Base-by-base conservation (phyloP, 2,113 vertebrate genomes). In the Columba janthina region DNA sequence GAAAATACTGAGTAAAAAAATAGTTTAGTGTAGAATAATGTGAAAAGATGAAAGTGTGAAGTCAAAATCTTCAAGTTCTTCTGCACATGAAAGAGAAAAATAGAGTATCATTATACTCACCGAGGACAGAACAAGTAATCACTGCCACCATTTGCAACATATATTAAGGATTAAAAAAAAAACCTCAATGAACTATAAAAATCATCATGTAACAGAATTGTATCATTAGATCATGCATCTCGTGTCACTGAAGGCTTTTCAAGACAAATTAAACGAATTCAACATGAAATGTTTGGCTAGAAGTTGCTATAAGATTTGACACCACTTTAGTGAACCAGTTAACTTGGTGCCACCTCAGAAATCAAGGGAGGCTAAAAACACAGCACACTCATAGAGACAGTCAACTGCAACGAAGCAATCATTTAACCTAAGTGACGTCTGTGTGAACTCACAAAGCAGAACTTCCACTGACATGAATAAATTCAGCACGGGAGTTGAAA, bases 401-500 rank as follows among this genome's bases (percentile, higher is more conserved):
- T 4, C 53, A 88, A 32, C 12, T 57, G 34, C 38, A 85, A 69
- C 13, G 61, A 69, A 62, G n/a, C 0, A 2, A 22, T 21, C 1
- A 0, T 32, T 87, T 58, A 19, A 56, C 48, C 15, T 4, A 20
- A 58, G 44, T 4, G 48, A 31, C 38, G 54, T 7, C 17, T 34
- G 36, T 1, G 10, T 5, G 24, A 62, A 65, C 12, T n/a, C 62
- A 72, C 24, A 73, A 34, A 83, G 54, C 26, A 40, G 19, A 21
- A 48, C 26, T 70, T 62, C 17, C 44, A 12, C 36, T 0, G 0
- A 58, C 0, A 0, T 16, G 15, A 84, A 69, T 53, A 51, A 83
- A 86, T 32, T 32, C 11, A 42, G 62, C 8, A 22, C 0, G 2
- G 10, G 34, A 83, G 44, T 1, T 24, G 9, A 90, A 92, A 83